Base-by-base conservation (phyloP, 2,797 vertebrate species). In the Gymnothorax javanicus region DNA sequence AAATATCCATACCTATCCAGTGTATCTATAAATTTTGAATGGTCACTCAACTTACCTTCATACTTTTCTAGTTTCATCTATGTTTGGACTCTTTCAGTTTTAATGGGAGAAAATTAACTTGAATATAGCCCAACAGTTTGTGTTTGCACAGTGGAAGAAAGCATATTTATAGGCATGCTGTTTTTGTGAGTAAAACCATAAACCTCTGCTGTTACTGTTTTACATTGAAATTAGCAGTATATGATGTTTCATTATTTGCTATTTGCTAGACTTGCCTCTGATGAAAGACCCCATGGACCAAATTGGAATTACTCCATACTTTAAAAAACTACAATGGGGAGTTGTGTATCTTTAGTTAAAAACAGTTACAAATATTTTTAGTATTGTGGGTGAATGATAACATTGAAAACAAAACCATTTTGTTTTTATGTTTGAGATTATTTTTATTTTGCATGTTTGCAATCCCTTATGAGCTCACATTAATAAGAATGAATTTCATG, bases 41-140 rank as follows among this genome's bases (percentile, higher is more conserved):
- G n/a, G 9, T 25, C 54, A 69, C 13, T 67, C 12, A 27, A 50
- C n/a, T 20, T 54, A n/a, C 12, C 20, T 64, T 67, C 89, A 84
- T 91, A 90, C 89, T 87, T 89, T 77, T 62, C 90, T 87, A 85
- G 90, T 89, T 23, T 87, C 85, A 89, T 56, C 86, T 86, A 58
- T 90, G 84, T 92, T 90, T 87, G 88, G 92, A 87, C 88, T 90
- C 67, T 88, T 90, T 64, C 85, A 89, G 89, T 92, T 52, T 43
- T 20, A 64, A 5, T 92, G 33, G 7, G 90, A 87, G 64, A 87
- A 91, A 82, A 93, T 84, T 56, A 84, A 82, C 79, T 86, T 86
- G 9, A 64, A 82, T 43, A 0, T 85, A 86, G 86, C 84, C 81
- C 90, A 27, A 56, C 87, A 85, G 87, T 27, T 52, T 57, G 81